A percentile compares a stretch with the other conserved stretches of the same genome.
These are phyloP conservation scores for Acanthopagrus latus DNA, from an alignment of 2,797 vertebrate genomes.

Conservation along the genomic window DNA sequence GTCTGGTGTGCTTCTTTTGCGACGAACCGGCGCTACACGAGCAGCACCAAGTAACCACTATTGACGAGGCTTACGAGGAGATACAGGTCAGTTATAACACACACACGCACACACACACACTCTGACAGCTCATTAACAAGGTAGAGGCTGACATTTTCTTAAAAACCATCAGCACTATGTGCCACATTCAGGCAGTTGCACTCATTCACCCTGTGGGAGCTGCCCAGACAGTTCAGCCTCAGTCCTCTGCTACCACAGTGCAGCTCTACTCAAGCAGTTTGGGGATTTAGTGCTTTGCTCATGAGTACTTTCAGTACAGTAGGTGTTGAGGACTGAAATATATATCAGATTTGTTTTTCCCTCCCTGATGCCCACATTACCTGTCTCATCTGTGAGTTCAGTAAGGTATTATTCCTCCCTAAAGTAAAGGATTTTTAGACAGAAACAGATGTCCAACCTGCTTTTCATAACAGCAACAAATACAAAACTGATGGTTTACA, in stretches of 20 bases:
- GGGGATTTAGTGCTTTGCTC: slow-evolving; percentile 38
- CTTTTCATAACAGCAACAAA: too few species aligned
- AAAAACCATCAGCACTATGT: slow-evolving; percentile 46
- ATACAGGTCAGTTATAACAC: slow-evolving; percentile 89
- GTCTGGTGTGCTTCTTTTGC: slow-evolving; percentile 97
- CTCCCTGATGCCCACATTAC: slow-evolving; percentile 12
- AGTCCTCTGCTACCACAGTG: slow-evolving; percentile 37
- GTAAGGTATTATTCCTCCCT: background rate
- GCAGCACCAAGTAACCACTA: slow-evolving; percentile 97
- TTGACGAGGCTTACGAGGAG: slow-evolving; percentile 97
- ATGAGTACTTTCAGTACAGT: slow-evolving; percentile 24
- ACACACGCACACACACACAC: background rate
- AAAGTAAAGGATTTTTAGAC: background rate
- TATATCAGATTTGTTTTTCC: slow-evolving; percentile 28
- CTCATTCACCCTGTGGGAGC: slow-evolving; percentile 45
- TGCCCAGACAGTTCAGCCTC: slow-evolving; percentile 50
- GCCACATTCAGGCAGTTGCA: slow-evolving; percentile 41
- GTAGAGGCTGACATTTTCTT: slow-evolving; percentile 46
- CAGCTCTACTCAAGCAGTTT: slow-evolving; percentile 34
- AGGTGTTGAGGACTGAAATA: slow-evolving; percentile 24
- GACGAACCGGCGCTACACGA: slow-evolving; percentile 95
- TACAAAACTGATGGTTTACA: too few species aligned
- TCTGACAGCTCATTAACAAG: slow-evolving; percentile 51
- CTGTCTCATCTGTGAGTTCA: slow-evolving; percentile 19
- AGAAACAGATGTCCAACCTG: background rate